These are phyloP conservation scores for Falco novaeseelandiae DNA, from an alignment of 2,797 vertebrate genomes.

Conservation along the genomic window DNA sequence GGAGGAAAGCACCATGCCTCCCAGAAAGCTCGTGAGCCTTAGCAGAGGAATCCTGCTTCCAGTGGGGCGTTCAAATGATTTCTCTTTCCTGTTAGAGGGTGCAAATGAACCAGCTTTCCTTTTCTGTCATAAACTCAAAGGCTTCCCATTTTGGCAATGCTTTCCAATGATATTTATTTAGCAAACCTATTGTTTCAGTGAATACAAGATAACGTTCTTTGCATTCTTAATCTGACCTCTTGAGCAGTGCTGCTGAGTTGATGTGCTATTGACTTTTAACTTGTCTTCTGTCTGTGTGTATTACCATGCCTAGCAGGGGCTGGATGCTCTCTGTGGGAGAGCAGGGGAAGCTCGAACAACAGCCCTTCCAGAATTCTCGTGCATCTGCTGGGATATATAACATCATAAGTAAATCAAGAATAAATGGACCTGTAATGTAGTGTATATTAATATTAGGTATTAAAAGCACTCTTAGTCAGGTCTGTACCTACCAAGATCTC, in stretches of 20 bases:
- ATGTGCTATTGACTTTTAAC: background rate
- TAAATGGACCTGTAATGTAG: background rate
- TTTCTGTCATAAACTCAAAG: background rate
- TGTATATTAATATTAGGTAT: background rate
- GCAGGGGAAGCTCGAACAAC: background rate
- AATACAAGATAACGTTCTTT: background rate
- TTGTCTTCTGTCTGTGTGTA: accelerated
- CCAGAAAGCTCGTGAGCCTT: background rate
- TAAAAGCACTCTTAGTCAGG: background rate
- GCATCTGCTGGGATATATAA: background rate
- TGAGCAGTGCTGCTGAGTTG: background rate
- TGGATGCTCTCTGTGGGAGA: background rate
- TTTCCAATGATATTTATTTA: background rate
- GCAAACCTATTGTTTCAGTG: background rate
- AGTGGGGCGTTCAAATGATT: background rate
- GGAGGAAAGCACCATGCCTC: background rate
- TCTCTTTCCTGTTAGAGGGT: background rate
- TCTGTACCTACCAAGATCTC: background rate
- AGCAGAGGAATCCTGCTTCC: background rate
- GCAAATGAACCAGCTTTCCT: background rate
- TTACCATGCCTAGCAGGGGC: background rate
- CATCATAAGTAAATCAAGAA: background rate
- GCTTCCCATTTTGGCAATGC: background rate
- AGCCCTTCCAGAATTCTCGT: background rate
- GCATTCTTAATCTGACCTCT: background rate